phyloP scores from a whole-genome alignment of 2,113 vertebrate genomes.

The Pelvicachromis taeniatus region DNA sequence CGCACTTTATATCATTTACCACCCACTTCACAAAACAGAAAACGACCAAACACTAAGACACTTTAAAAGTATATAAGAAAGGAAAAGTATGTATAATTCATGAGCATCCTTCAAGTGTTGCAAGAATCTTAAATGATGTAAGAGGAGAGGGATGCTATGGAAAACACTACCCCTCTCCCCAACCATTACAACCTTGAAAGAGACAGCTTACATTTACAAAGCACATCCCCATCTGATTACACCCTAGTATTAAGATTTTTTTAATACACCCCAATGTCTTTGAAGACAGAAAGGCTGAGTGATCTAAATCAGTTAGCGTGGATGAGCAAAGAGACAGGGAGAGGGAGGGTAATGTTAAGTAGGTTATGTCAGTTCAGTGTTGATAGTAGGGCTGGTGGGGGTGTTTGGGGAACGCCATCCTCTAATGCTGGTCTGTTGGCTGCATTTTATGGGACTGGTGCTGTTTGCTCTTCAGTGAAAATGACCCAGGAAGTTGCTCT shows the following conservation, averaged over 20 bases:
- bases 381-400: not conserved
- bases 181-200: not conserved
- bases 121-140: slow-evolving; percentile 5
- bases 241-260: not conserved
- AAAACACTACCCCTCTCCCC: not conserved
- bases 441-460: not conserved
- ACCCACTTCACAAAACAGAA: not conserved
- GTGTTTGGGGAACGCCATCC: not conserved
- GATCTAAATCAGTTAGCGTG: not conserved
- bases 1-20: not conserved
- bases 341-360: not conserved
- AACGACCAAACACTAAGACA: not conserved
- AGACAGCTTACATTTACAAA: not conserved
- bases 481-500: not conserved
- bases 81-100: not conserved
- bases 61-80: not conserved
- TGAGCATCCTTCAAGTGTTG: not conserved
- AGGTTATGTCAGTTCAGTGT: not conserved
- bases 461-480: not conserved
- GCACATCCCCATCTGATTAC: not conserved
- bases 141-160: not conserved
- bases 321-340: not conserved
- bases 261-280: not conserved
- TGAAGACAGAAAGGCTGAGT: not conserved
- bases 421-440: not conserved